phyloP scores from a whole-genome alignment of 2,888 invertebrate genomes.

The Harpalus rufipes region DNA sequence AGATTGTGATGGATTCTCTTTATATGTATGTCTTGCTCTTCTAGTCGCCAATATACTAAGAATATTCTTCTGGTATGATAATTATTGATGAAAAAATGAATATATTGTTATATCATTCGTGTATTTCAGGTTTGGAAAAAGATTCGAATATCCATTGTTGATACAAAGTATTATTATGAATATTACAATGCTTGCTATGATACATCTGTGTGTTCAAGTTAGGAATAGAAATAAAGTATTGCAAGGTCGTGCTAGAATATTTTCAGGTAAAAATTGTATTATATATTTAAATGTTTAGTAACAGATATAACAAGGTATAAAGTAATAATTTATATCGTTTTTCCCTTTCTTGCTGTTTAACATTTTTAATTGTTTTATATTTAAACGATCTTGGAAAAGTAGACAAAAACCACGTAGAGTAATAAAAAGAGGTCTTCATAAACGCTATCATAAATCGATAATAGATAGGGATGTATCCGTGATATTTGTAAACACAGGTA shows the following conservation, averaged over 20 bases:
- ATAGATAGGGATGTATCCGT: too few species aligned
- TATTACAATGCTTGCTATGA: slow-evolving; percentile 96
- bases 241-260: slow-evolving; percentile 87
- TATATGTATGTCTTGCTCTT: slow-evolving; percentile 96
- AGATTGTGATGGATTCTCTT: slow-evolving; percentile 98
- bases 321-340: too few species aligned
- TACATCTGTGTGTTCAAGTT: slow-evolving; percentile 93
- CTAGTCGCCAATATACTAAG: slow-evolving; percentile 97
- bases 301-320: too few species aligned
- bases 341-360: too few species aligned
- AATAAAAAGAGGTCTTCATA: too few species aligned
- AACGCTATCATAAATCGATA: too few species aligned
- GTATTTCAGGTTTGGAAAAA: slow-evolving; percentile 95
- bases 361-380: too few species aligned
- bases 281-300: too few species aligned
- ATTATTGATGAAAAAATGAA: slow-evolving; percentile 55
- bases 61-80: slow-evolving; percentile 96
- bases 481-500: too few species aligned
- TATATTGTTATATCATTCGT: slow-evolving; percentile 34
- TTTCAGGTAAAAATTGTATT: slow-evolving; percentile 84
- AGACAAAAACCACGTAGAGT: too few species aligned
- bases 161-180: slow-evolving; percentile 99
- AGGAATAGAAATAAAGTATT: slow-evolving; percentile 89
- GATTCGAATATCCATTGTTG: slow-evolving; percentile 95
- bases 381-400: too few species aligned